These are phyloP conservation scores for Notocelia uddmanniana DNA, from an alignment of 2,888 invertebrate species.

Conservation along the genomic window DNA sequence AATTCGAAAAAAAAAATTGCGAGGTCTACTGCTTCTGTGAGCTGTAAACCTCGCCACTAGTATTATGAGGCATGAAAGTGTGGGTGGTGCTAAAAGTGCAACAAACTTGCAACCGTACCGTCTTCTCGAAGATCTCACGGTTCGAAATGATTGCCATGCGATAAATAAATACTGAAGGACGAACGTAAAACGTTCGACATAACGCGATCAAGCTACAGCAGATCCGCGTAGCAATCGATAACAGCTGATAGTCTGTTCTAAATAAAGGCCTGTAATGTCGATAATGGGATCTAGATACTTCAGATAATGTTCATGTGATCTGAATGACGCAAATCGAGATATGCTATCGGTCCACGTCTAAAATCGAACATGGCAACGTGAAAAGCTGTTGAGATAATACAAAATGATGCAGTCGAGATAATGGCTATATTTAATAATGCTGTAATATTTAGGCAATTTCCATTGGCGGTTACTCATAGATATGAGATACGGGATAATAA, in stretches of 20 bases:
- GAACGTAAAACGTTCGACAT: too few species aligned
- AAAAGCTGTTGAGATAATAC: constrained; percentile 2
- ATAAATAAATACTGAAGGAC: too few species aligned
- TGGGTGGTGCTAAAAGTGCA: too few species aligned
- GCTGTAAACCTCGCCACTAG: too few species aligned
- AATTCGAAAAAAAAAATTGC: too few species aligned
- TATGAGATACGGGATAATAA: too few species aligned
- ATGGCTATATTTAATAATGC: not conserved
- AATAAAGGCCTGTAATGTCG: constrained; percentile 56
- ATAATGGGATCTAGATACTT: constrained; percentile 47
- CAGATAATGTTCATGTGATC: constrained; percentile 50
- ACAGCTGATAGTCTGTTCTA: constrained; percentile 47
- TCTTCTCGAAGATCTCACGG: too few species aligned
- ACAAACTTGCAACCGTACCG: too few species aligned
- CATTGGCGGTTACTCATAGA: not conserved
- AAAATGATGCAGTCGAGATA: not conserved
- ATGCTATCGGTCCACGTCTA: constrained; percentile 47
- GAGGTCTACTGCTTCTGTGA: too few species aligned
- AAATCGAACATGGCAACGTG: constrained; percentile 17
- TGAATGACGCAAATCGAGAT: constrained; percentile 58
- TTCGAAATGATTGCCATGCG: too few species aligned
- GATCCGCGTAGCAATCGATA: constrained; percentile 42
- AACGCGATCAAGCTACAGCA: constrained; percentile 1
- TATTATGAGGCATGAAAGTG: too few species aligned
- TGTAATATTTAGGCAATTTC: not conserved